Evolutionary conservation across 2,797 vertebrate genomes (phyloP).

Genomic region (Muscicapa striata): DNA sequence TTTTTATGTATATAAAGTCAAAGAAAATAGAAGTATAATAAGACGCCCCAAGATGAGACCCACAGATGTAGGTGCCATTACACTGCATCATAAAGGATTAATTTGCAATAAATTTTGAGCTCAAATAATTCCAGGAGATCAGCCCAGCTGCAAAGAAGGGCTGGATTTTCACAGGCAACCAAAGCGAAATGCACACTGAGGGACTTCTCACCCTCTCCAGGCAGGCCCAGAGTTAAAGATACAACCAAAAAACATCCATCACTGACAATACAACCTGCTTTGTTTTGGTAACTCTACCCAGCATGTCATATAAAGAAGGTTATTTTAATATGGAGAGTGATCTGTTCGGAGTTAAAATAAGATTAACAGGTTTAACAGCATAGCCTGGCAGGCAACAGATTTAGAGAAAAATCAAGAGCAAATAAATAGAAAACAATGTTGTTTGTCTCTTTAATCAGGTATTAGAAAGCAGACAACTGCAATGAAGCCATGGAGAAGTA

Average conservation of each 20-base stretch:
- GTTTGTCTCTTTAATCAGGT: neutral
- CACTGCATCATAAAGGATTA: neutral
- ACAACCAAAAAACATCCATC: neutral
- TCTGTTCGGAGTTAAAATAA: neutral
- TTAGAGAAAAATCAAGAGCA: neutral
- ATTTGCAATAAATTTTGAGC: neutral
- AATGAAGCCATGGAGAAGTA: neutral
- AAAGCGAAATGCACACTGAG: neutral
- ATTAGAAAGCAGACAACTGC: neutral
- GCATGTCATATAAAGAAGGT: neutral
- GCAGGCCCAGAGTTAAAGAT: neutral
- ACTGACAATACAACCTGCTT: neutral
- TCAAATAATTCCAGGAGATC: neutral
- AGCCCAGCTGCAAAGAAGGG: neutral
- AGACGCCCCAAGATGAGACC: neutral
- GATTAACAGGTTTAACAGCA: neutral
- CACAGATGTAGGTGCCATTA: neutral
- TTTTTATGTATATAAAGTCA: neutral
- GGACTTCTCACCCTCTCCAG: neutral
- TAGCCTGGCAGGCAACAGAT: neutral
- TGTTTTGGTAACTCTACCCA: neutral
- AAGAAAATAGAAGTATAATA: neutral
- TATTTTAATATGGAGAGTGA: neutral
- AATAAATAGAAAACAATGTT: neutral
- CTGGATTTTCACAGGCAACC: neutral